Percentiles rank a stretch among this genome's conserved stretches.
Evolutionary conservation across 2,113 vertebrate species (phyloP).

Genomic region (Clarias gariepinus): DNA sequence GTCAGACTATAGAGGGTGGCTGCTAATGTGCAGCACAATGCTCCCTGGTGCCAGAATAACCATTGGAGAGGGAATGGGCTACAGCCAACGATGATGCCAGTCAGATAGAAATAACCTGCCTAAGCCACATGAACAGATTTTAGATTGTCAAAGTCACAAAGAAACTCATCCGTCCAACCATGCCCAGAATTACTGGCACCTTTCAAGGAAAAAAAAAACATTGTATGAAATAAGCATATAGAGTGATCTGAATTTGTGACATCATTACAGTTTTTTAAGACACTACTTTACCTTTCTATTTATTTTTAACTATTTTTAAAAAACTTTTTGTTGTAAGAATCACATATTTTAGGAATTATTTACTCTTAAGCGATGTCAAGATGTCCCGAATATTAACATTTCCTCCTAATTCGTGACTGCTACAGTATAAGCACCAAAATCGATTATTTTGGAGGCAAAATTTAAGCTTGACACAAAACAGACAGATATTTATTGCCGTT

Average conservation of each 20-base stretch:
- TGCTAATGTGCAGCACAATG: constrained; percentile 20
- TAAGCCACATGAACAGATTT: background rate
- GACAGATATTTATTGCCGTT: background rate
- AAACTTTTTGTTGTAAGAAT: background rate
- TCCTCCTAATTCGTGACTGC: background rate
- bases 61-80: background rate
- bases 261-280: background rate
- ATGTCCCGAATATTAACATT: background rate
- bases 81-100: constrained; percentile 17
- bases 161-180: background rate
- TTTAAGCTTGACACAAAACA: background rate
- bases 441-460: background rate
- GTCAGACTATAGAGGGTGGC: constrained; percentile 55
- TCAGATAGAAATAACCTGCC: constrained; percentile 17
- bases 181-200: background rate
- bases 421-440: background rate
- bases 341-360: background rate
- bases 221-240: background rate
- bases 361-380: background rate
- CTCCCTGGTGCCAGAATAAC: constrained; percentile 28
- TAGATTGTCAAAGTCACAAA: background rate
- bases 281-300: background rate
- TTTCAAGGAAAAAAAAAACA: background rate
- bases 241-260: background rate
- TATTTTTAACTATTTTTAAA: background rate